A percentile compares a stretch with the other conserved stretches of the same genome.
Evolutionary conservation across 2,888 invertebrate genomes (phyloP).

Genomic region (Harpalus rufipes): DNA sequence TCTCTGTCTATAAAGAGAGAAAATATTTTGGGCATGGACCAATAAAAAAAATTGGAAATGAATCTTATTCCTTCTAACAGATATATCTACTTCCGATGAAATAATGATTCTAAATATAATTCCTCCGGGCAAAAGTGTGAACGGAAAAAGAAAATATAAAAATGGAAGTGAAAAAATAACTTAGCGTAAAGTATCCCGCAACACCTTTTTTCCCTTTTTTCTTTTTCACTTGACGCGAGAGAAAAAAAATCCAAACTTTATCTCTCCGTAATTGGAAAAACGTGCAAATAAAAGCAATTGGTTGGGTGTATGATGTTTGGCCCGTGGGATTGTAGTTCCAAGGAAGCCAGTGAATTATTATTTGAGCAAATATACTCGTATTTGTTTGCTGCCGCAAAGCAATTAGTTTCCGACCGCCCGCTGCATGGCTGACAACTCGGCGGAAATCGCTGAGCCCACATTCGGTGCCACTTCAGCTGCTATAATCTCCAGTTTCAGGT

Average conservation of each 20-base stretch:
- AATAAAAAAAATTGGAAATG: too few relatives aligned
- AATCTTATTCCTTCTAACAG: too few relatives aligned
- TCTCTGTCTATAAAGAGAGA: too few relatives aligned
- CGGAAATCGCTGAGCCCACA: neutral
- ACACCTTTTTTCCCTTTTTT: neutral
- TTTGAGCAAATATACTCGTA: neutral
- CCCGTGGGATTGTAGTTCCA: neutral
- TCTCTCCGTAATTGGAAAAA: neutral
- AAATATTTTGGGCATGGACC: too few relatives aligned
- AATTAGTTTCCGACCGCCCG: slow-evolving; percentile 10
- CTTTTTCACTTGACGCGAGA: neutral
- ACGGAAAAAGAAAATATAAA: too few relatives aligned
- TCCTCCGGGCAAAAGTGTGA: too few relatives aligned
- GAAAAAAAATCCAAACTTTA: neutral
- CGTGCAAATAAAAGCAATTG: neutral
- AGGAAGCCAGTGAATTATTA: slow-evolving; percentile 8
- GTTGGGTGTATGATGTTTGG: neutral
- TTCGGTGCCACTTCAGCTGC: neutral
- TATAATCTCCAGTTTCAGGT: too few relatives aligned
- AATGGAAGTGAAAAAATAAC: too few relatives aligned
- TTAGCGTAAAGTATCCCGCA: too few relatives aligned
- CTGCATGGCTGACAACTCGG: neutral
- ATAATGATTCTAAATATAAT: too few relatives aligned
- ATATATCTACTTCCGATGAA: too few relatives aligned
- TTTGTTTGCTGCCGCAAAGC: slow-evolving; percentile 10